Evolutionary conservation across 1,140 invertebrate species (phyloP), one percentile per base, ranked within the genome.

Genomic region (Camponotus pennsylvanicus): DNA sequence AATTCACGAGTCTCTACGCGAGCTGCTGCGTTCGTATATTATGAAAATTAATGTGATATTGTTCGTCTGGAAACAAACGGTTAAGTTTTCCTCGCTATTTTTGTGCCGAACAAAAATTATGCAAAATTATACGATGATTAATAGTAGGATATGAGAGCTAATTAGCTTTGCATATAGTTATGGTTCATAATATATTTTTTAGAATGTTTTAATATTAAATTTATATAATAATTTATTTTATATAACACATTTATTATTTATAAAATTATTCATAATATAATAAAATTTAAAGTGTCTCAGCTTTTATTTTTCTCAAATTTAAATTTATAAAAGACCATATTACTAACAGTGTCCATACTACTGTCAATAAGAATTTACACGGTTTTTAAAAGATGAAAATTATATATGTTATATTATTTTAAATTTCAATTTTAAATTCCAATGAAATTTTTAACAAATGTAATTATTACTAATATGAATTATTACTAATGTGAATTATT

Each of bases 41-140:
- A 49, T n/a, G 57, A 37, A 61, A 83, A 63, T 80, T 73, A 49
- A 73, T 73, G 18, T 32, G 6, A 75, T 40, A 52, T 61, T 34
- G 67, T 34, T n/a, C 32, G 15, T 73, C 45, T 27, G 7, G 61
- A 42, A 42, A 49, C 4, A 66, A 66, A n/a, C 32, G 9, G 6
- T 67, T 11, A 52, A 32, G 45, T 21, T 21, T 79, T 40, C 1
- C 4, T 7, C n/a, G 18, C 37, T 59, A 32, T 42, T 63, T 9
- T 8, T 27, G 2, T 69, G 37, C 37, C 9, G 27, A 18, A 13
- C 5, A 32, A 63, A 52, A 52, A 52, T 52, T 49, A 2, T 55
- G 63, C 21, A 37, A 3, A 63, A 64, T 27, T 27, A 21, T 34
- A 42, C 18, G 15, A 37, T 67, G 6, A 66, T 45, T 45, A 45